Evolutionary conservation across 1,140 invertebrate genomes (phyloP).

Genomic region (Sminthurides bifidus): DNA sequence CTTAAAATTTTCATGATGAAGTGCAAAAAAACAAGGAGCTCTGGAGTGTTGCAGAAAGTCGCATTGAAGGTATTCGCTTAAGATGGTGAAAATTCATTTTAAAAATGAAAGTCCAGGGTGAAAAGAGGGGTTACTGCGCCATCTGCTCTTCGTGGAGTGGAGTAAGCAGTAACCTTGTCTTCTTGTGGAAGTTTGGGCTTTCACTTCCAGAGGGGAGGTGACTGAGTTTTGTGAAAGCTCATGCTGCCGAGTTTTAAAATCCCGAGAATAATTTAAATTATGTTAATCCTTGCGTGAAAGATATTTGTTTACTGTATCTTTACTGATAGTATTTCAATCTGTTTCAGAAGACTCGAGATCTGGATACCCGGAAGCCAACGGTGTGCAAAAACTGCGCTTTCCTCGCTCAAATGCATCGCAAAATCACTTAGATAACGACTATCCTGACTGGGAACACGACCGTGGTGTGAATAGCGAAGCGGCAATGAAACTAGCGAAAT

Average conservation of each 20-base stretch:
- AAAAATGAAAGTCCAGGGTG: too few relatives aligned
- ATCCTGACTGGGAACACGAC: slow-evolving; percentile 28
- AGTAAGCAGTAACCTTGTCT: neutral
- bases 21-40: too few relatives aligned
- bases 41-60: too few relatives aligned
- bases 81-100: too few relatives aligned
- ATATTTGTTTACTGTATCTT: too few relatives aligned
- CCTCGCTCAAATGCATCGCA: slow-evolving; percentile 24
- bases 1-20: too few relatives aligned
- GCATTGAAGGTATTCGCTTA: too few relatives aligned
- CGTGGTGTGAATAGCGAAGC: slow-evolving; percentile 2
- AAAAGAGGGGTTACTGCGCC: too few relatives aligned
- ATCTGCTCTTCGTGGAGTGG: neutral
- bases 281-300: too few relatives aligned
- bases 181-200: neutral
- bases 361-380: slow-evolving; percentile 19
- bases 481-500: slow-evolving; percentile 28
- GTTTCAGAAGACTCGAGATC: slow-evolving; percentile 22
- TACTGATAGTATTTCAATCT: too few relatives aligned
- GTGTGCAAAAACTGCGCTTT: slow-evolving; percentile 28
- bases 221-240: neutral
- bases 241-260: neutral
- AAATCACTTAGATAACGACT: slow-evolving; percentile 30
- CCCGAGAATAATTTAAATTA: neutral
- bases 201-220: neutral